Evolutionary conservation across 2,888 invertebrate species (phyloP), one percentile per base, ranked within the genome.

Genomic region (Xestoiulus laeticollis): DNA sequence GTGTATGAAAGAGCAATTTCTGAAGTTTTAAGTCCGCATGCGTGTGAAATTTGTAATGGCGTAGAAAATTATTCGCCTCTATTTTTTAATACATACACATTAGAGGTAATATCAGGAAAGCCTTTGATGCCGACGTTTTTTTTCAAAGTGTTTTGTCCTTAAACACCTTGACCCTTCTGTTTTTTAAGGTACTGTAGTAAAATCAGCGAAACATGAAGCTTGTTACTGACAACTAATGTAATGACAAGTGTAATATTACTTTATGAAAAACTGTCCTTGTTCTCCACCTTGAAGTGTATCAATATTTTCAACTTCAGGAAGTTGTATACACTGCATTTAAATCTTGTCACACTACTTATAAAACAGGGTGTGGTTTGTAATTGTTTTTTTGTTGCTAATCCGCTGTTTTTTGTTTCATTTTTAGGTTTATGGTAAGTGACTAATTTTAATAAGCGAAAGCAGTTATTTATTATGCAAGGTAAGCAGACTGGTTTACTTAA

Each of bases 111-210:
- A 78, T 16, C 30, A 78, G 78, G 14, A 26, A 78, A 30, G 30
- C 78, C 78, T 78, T 30, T 78, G 30, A 68, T 26, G 68, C 22
- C 26, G 8, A 8, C 12, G 59, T 14, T 12, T 78, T 78, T 78
- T 78, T 78, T 30, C 30, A 26, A 30, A 78, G 78, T 14, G 1
- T 14, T 30, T 30, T 12, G 78, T 78, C 30, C 30, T 78, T 26
- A 78, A 78, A 78, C 78, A 78, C 78, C 78, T 78, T 78, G 78
- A 78, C 78, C 78, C 30, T 30, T 2, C 78, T 78, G 78, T 78
- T 78, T 78, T 1, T 78, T 78, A n/a, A 30, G 78, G 16, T 16
- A 78, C 1, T 16, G 26, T 78, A 6, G 78, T 78, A 78, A 30
- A 16, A 78, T 14, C 26, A 78, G 30, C 78, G 26, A 78, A 26